Percentiles rank a stretch among this genome's conserved stretches.
Conservation (phyloP, 2,888 invertebrate genomes). For the Phragmatobia fuliginosa region DNA sequence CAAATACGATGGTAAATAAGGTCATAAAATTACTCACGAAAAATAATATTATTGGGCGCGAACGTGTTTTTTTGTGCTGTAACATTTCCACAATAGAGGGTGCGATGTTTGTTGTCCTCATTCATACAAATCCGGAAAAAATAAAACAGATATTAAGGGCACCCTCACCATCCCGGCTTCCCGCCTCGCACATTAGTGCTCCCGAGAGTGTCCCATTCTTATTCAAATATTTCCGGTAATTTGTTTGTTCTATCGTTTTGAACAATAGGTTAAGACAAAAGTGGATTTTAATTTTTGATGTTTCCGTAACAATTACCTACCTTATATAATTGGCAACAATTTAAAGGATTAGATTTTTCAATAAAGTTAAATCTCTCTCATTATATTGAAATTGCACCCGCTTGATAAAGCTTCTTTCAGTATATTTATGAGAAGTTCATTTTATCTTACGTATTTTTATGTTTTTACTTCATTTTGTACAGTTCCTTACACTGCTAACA, state of each 20-base stretch:
- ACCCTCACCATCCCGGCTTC: conserved; percentile 71
- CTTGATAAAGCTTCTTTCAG: background rate
- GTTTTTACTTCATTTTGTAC: no score
- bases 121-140: conserved; percentile 85
- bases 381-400: background rate
- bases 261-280: conserved; percentile 67
- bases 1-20: conserved; percentile 72
- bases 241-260: conserved; percentile 81
- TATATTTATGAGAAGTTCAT: background rate
- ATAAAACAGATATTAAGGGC: conserved; percentile 83
- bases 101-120: conserved; percentile 76
- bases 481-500: no score
- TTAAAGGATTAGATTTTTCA: background rate
- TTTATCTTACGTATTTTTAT: background rate
- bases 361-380: background rate
- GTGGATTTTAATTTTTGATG: conserved; percentile 54
- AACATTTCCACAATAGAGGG: conserved; percentile 70
- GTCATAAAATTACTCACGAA: conserved; percentile 76
- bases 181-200: conserved; percentile 84
- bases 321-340: background rate
- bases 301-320: background rate
- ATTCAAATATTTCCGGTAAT: conserved; percentile 86
- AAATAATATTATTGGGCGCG: conserved; percentile 77
- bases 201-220: conserved; percentile 81
- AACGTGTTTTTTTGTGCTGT: conserved; percentile 71